Evolutionary conservation across 2,113 vertebrate species (phyloP).

Genomic region (Semicossyphus pulcher): DNA sequence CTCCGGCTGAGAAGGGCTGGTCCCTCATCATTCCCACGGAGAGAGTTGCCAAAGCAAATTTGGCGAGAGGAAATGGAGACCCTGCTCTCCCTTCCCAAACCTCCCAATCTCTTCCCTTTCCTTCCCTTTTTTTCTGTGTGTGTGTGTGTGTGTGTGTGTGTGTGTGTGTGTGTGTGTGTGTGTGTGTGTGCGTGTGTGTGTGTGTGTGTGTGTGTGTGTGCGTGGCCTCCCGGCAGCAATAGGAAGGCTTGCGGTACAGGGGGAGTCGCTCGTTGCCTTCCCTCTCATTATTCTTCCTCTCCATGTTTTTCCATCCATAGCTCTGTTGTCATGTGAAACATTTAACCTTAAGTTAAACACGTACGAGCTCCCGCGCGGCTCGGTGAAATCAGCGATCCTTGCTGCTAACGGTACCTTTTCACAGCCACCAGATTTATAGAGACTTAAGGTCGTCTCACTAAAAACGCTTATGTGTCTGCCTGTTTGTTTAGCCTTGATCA

Average conservation of each 20-base stretch:
- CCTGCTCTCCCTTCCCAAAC: conserved; percentile 70
- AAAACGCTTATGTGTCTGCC: conserved; percentile 16
- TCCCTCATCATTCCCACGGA: conserved; percentile 82
- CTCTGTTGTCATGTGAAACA: conserved; percentile 18
- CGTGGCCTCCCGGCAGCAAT: conserved; percentile 29
- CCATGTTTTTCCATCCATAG: conserved; percentile 18
- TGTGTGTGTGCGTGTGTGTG: conserved; percentile 21
- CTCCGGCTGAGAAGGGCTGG: conserved; percentile 48
- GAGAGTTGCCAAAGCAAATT: conserved; percentile 83
- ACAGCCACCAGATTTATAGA: background rate
- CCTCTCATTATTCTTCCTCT: conserved; percentile 18
- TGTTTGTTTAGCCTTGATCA: conserved; percentile 27
- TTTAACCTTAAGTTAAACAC: background rate
- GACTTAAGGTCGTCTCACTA: background rate
- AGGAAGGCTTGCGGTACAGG: conserved; percentile 30
- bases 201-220: conserved; percentile 2
- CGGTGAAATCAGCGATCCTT: background rate
- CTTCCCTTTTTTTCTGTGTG: conserved; percentile 19
- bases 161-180: conserved; percentile 26
- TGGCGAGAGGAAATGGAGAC: conserved; percentile 82
- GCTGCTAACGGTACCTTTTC: background rate
- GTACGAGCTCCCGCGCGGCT: background rate
- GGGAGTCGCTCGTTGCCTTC: conserved; percentile 34
- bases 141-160: conserved; percentile 26
- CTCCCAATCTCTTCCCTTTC: conserved; percentile 59